These are phyloP conservation scores for Hybognathus amarus DNA, from an alignment of 2,797 vertebrate species.

Conservation along the genomic window DNA sequence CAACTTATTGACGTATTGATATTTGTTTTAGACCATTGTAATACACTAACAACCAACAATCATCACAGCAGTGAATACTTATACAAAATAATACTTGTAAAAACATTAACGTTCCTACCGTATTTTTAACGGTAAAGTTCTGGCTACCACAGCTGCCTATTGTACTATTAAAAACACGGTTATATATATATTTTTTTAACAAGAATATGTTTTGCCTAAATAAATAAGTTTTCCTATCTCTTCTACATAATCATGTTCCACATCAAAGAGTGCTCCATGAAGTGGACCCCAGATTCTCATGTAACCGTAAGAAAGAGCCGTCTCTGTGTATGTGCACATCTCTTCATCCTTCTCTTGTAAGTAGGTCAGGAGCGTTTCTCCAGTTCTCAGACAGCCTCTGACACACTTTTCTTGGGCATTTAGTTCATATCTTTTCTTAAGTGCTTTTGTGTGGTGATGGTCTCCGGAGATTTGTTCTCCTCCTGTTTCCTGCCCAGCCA, in stretches of 20 bases:
- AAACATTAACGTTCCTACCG: no score
- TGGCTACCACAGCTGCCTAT: no score
- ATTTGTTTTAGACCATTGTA: no score
- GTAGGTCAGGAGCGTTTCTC: constrained; percentile 42
- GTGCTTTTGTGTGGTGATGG: constrained; percentile 45
- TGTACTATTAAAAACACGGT: no score
- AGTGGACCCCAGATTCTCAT: neutral
- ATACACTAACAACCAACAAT: no score
- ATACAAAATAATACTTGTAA: no score
- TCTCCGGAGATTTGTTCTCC: constrained; percentile 29
- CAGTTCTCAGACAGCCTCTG: constrained; percentile 39
- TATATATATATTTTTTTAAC: no score
- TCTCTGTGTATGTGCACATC: constrained; percentile 14
- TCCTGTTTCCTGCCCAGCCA: constrained; percentile 17
- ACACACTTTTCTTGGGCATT: constrained; percentile 46
- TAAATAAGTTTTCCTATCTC: neutral
- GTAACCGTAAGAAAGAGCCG: constrained; percentile 13
- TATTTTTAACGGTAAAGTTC: no score
- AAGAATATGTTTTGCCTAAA: neutral
- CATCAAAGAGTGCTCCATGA: neutral
- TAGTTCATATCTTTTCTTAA: constrained; percentile 49
- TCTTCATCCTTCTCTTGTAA: constrained; percentile 28
- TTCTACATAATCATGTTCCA: neutral
- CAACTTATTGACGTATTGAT: no score
- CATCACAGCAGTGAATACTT: no score